Evolutionary conservation across 2,797 vertebrate genomes (phyloP), one percentile per base, ranked within the genome.

Genomic region (Protonibea diacanthus): DNA sequence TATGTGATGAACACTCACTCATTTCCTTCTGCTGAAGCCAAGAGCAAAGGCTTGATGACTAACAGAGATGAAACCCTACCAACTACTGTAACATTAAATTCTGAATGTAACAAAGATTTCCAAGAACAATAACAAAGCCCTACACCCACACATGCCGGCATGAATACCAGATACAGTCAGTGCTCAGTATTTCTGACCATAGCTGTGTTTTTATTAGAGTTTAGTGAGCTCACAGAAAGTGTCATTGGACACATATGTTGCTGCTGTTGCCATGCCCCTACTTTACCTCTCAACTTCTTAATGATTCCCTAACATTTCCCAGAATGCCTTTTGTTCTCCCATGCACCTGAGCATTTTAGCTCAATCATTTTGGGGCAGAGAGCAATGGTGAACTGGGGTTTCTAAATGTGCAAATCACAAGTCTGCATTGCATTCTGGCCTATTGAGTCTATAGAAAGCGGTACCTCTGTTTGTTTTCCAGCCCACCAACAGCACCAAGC

Each of bases 71-170:
- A 82, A 83, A 78, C 61, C 44, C 45, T 15, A 27, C 52, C 33
- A 57, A 68, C 63, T 57, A 38, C 33, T 38, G 33, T 38, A 59
- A 40, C 75, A 58, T 71, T 52, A 53, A 75, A 75, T 67, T 80
- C 38, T 69, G 71, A 86, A 82, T 63, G 66, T 69, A 86, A 80
- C 75, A 88, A 86, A 81, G 74, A 71, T 47, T 85, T 73, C 66
- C 52, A 10, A 14, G 55, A 63, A 69, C 74, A 71, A 47, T 49
- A 80, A 81, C 80, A 72, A 67, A 78, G 48, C 71, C 70, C n/a
- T 17, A 61, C 80, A 8, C 87, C 71, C 78, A 74, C 86, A 27
- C 69, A 58, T 57, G 21, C 77, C 78, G 57, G 68, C 86, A 73
- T 69, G 61, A 60, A 71, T 25, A 63, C 69, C 83, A 76, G 82